A percentile compares a stretch with the other conserved stretches of the same genome.
These are phyloP conservation scores for Aphelenchoides bicaudatus DNA, from an alignment of 2,888 invertebrate genomes.

Conservation along the genomic window DNA sequence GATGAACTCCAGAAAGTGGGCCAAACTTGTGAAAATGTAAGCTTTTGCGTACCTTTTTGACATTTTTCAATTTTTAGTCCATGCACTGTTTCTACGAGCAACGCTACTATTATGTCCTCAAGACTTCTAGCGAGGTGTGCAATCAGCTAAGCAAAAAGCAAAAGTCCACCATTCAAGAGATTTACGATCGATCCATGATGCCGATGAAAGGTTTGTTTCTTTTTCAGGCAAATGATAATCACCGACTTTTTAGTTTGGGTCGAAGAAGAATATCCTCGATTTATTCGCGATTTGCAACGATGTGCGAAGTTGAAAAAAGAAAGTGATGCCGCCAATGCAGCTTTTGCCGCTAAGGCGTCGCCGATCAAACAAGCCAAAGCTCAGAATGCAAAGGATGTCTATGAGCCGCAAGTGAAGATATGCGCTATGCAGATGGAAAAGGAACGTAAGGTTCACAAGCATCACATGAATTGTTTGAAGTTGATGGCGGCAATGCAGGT, in stretches of 20 bases:
- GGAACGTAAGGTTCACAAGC: conserved; percentile 16
- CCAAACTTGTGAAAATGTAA: conserved; percentile 22
- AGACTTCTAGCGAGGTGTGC: conserved; percentile 8
- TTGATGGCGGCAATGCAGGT: conserved; percentile 22
- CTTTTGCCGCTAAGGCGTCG: conserved; percentile 15
- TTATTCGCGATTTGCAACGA: conserved; percentile 20
- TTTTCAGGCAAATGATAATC: too few relatives aligned
- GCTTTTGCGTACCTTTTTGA: neutral
- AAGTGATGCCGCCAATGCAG: conserved; percentile 15
- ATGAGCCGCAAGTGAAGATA: conserved; percentile 7
- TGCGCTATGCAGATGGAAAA: conserved; percentile 24
- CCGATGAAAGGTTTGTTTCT: too few relatives aligned
- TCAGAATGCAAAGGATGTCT: conserved; percentile 19
- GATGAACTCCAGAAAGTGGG: conserved; percentile 17
- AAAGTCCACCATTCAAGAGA: conserved; percentile 9
- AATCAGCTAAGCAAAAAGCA: neutral
- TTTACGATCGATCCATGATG: conserved; percentile 15
- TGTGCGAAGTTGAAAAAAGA: conserved; percentile 26
- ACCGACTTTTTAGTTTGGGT: too few relatives aligned
- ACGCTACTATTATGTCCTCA: conserved; percentile 15
- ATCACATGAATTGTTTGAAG: conserved; percentile 25
- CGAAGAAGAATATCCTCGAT: conserved; percentile 26
- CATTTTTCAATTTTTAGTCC: neutral
- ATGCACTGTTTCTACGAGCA: conserved; percentile 10
- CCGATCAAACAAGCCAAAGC: conserved; percentile 6